Percentiles rank a stretch among this genome's conserved stretches.
phyloP scores from a whole-genome alignment of 2,113 vertebrate species.

The Microcebus tavaratra region DNA sequence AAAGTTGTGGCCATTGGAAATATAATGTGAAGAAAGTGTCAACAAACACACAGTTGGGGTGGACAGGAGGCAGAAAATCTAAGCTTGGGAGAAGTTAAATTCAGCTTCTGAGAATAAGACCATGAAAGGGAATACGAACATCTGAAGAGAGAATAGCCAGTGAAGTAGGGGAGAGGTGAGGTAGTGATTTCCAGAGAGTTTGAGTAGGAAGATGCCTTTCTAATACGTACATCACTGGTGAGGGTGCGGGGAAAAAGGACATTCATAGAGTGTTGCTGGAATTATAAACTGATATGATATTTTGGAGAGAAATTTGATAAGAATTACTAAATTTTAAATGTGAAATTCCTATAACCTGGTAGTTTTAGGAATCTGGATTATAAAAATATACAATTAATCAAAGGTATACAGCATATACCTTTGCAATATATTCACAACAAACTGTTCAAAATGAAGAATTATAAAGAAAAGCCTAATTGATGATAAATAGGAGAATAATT shows the following conservation, averaged over 20 bases:
- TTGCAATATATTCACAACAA: not conserved
- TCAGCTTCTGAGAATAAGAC: not conserved
- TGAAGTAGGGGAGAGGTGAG: accelerated
- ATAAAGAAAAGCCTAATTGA: not conserved
- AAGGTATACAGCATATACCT: not conserved
- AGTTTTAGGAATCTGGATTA: not conserved
- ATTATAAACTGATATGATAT: not conserved
- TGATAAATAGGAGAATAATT: not conserved
- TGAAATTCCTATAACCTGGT: not conserved
- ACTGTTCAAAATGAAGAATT: not conserved
- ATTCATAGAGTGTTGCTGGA: not conserved
- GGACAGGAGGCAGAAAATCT: not conserved
- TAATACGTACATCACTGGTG: no score
- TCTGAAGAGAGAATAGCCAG: not conserved
- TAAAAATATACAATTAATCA: not conserved
- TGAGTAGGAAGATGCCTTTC: not conserved
- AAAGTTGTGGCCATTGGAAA: not conserved
- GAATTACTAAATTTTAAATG: not conserved
- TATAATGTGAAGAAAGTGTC: not conserved
- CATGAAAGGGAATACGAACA: not conserved
- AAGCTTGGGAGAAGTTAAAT: not conserved
- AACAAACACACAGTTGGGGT: not conserved
- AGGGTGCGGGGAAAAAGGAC: not conserved
- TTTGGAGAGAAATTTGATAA: not conserved
- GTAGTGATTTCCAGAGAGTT: not conserved